Evolutionary conservation across 2,888 invertebrate species (phyloP), one percentile per base, ranked within the genome.

Genomic region (Druceiella hillmani): DNA sequence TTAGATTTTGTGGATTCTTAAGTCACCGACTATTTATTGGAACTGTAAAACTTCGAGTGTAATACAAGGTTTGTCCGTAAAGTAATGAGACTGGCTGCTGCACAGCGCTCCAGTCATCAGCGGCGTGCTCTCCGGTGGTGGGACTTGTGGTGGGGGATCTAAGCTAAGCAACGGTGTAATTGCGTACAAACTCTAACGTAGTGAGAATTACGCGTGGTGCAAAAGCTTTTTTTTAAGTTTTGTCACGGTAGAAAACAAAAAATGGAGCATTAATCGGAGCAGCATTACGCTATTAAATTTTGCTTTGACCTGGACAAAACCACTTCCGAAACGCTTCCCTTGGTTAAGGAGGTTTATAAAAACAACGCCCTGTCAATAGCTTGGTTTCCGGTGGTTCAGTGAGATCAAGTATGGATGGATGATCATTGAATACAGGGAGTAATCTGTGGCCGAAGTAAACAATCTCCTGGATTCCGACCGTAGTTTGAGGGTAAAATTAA

Each of bases 141-240:
- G 22, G 22, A 20, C n/a, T 20, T 20, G n/a, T 20, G 22, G 22
- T 9, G 22, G n/a, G 22, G 22, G 22, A 20, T 20, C 22, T 20
- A 20, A 20, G 22, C 22, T 20, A 20, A 20, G 22, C 22, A 9
- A 20, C 22, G 22, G 6, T 7, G 22, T 20, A 20, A 20, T 20
- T 20, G 6, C n/a, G 22, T 20, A 6, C 22, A 9, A 20, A 9
- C 6, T 20, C 6, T 20, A 9, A 20, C 22, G 22, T 9, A 20
- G n/a, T 20, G 22, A 20, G 22, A 9, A 20, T 20, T 9, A 20
- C 22, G n/a, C 22, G n/a, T 9, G 22, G 22, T 9, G 22, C 22
- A 9, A 20, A 20, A 9, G 22, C 22, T 9, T 6, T 20, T 7
- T 6, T 20, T 6, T 20, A 6, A 7, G 22, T 9, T 7, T 20